These are phyloP conservation scores for Homarus gammarus DNA, from an alignment of 2,888 invertebrate species.

Conservation along the genomic window DNA sequence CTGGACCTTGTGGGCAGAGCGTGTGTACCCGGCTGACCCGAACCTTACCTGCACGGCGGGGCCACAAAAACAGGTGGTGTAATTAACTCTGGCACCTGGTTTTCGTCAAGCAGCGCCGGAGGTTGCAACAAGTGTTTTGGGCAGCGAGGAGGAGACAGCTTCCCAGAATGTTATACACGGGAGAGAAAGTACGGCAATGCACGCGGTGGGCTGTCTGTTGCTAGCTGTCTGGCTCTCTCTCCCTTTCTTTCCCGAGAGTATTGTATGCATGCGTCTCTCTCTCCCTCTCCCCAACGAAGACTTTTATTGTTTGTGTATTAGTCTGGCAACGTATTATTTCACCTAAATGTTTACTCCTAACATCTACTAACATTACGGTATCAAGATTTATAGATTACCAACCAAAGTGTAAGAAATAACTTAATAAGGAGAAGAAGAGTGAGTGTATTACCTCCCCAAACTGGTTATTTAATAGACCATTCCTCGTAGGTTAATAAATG, in stretches of 20 bases:
- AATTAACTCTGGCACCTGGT: conserved; percentile 65
- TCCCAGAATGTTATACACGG: conserved; percentile 17
- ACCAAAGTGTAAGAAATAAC: too few relatives aligned
- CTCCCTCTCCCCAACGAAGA: too few relatives aligned
- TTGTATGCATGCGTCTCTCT: too few relatives aligned
- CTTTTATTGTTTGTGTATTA: too few relatives aligned
- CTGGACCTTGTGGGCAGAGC: conserved; percentile 7
- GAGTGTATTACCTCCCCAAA: too few relatives aligned
- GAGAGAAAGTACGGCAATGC: background rate
- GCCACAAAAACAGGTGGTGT: conserved; percentile 61
- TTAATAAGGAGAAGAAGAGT: too few relatives aligned
- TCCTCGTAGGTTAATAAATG: too few relatives aligned
- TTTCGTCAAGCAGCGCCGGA: conserved; percentile 60
- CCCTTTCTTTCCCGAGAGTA: conserved; percentile 45
- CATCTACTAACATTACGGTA: too few relatives aligned
- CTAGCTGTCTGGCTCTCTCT: conserved; percentile 3
- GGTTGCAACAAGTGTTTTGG: conserved; percentile 61
- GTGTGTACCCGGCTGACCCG: conserved; percentile 26
- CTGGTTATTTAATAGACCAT: too few relatives aligned
- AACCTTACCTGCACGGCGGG: conserved; percentile 21
- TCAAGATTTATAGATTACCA: too few relatives aligned
- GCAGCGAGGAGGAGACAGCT: background rate
- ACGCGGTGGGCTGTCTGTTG: background rate
- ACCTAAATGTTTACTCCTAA: too few relatives aligned
- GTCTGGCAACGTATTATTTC: too few relatives aligned